Base-by-base conservation (phyloP, 2,113 vertebrate genomes). In the Pardalotus punctatus region DNA sequence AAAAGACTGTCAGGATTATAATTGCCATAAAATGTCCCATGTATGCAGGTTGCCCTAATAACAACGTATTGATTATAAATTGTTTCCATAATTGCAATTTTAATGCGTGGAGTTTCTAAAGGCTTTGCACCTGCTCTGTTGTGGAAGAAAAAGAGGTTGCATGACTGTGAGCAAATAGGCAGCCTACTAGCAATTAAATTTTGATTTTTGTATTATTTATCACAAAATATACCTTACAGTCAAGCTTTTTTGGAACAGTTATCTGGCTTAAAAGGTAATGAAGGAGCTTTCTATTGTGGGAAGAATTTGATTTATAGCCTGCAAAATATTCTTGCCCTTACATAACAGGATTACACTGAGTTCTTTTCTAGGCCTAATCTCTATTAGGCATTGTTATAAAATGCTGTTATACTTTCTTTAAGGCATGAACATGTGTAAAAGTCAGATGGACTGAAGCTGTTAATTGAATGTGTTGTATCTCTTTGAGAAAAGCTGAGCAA, bases 81-180 rank as follows among this genome's bases (percentile, higher is more conserved):
- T 71, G 51, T 83, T 91, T 85, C 70, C 45, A 87, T 93, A 94
- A 95, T 85, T 91, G 36, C 54, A 58, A 21, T 95, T 90, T 45
- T 89, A 93, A 85, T 82, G 50, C 4, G 3, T 33, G 42, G 69
- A 81, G 36, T 53, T 87, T 91, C 62, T 76, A 65, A 85, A 80
- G 54, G 80, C 29, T 78, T 86, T 81, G 58, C 54, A 57, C 42
- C 33, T 62, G 40, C 58, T 76, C 48, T 56, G 51, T 27, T 3
- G 1, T 19, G n/a, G 25, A 43, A 86, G 45, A 45, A 87, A 72
- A 24, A 43, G 50, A 87, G 9, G 22, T 53, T 89, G 25, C 20
- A 27, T 28, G 50, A 56, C 73, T 17, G 2, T 1, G 9, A 82
- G 57, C 45, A 77, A 76, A 86, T 4, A 2, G 22, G 29, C 35